Evolutionary conservation across 2,888 invertebrate species (phyloP).

Genomic region (Theretra japonica): DNA sequence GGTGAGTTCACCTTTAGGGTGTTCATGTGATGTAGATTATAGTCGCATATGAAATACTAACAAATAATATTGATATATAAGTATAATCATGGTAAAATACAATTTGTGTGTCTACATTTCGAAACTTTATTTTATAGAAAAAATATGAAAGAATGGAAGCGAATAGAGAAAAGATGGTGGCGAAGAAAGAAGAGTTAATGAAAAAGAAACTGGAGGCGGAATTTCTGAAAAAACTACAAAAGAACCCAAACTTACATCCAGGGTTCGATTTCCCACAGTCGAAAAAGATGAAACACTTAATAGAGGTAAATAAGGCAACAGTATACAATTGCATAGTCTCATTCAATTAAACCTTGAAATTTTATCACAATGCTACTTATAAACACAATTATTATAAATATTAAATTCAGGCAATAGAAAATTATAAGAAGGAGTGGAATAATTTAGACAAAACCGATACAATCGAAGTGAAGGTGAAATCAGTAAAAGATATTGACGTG

Average conservation of each 20-base stretch:
- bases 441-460: conserved; percentile 51
- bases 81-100: not conserved
- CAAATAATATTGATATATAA: not conserved
- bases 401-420: conserved; percentile 51
- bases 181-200: conserved; percentile 53
- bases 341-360: not conserved
- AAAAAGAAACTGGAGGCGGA: conserved; percentile 56
- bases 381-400: not conserved
- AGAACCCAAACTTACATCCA: conserved; percentile 68
- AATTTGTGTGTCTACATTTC: not conserved
- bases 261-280: conserved; percentile 67
- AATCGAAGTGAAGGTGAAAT: conserved; percentile 59
- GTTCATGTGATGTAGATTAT: not conserved
- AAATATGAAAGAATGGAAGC: conserved; percentile 57
- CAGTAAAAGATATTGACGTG: conserved; percentile 48
- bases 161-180: conserved; percentile 49
- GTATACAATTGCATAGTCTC: not conserved
- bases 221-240: conserved; percentile 65
- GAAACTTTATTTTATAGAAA: conserved; percentile 42
- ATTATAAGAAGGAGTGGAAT: conserved; percentile 60
- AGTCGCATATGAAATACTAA: not conserved
- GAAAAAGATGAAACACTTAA: conserved; percentile 51
- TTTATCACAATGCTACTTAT: not conserved
- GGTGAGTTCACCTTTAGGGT: conserved; percentile 39
- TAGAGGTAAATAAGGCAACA: conserved; percentile 48